phyloP scores from a whole-genome alignment of 2,113 vertebrate genomes.

The Eurystomus gularis region DNA sequence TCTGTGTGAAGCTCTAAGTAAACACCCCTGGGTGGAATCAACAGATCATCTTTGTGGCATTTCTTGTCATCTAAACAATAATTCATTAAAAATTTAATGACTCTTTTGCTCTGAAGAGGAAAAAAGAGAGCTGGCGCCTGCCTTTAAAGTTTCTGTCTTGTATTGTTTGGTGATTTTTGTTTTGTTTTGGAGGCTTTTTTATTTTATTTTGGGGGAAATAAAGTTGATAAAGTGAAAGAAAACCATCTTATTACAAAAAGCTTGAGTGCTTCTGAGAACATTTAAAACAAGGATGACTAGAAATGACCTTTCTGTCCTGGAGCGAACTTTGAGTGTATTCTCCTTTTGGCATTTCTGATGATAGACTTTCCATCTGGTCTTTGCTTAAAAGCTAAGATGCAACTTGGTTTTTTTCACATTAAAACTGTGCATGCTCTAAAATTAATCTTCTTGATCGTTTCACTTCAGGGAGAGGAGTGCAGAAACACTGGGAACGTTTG shows the following conservation, averaged over 20 bases:
- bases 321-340: constrained; percentile 49
- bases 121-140: background rate
- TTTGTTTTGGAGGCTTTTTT: background rate
- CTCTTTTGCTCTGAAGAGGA: background rate
- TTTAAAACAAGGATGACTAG: constrained; percentile 62
- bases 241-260: constrained; percentile 23
- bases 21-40: constrained; percentile 22
- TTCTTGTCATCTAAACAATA: constrained; percentile 54
- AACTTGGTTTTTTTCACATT: background rate
- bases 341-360: constrained; percentile 68
- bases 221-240: constrained; percentile 32
- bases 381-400: constrained; percentile 61
- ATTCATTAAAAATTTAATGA: constrained; percentile 62
- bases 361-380: constrained; percentile 67
- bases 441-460: constrained; percentile 54
- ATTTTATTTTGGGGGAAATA: constrained; percentile 35
- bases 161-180: background rate
- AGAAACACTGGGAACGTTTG: constrained; percentile 12
- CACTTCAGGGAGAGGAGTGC: constrained; percentile 22
- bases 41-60: constrained; percentile 41
- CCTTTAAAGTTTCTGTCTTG: constrained; percentile 17
- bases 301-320: constrained; percentile 64
- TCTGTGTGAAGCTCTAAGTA: background rate
- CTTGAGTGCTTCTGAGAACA: constrained; percentile 49
- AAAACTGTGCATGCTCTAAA: constrained; percentile 40